Percentiles rank a stretch among this genome's conserved stretches.
Evolutionary conservation across 1,140 invertebrate species (phyloP).

Genomic region (Cylas formicarius): DNA sequence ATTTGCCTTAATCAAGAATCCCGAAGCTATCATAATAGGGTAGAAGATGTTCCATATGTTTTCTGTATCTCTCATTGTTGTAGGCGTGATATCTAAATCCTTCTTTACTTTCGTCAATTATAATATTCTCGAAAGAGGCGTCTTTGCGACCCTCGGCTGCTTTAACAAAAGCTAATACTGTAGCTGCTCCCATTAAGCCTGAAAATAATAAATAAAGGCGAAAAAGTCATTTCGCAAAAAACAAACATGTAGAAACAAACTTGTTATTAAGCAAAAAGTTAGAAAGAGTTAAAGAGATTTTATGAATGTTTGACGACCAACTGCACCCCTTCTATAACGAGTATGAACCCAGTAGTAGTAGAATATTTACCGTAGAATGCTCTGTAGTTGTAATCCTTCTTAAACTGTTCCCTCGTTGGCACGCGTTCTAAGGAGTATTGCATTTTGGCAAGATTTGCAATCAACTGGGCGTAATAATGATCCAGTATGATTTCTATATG

Average conservation of each 20-base stretch:
- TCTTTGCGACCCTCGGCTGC: slow-evolving; percentile 24
- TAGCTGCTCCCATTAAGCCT: slow-evolving; percentile 29
- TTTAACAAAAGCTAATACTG: slow-evolving; percentile 31
- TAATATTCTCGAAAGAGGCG: slow-evolving; percentile 30
- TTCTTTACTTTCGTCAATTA: slow-evolving; percentile 23
- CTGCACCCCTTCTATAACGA: neutral
- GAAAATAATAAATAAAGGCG: slow-evolving; percentile 1
- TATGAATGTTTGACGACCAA: no score
- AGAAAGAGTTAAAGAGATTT: no score
- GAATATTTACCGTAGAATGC: slow-evolving; percentile 32
- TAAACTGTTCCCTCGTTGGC: slow-evolving; percentile 30
- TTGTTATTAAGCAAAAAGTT: no score
- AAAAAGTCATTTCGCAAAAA: neutral
- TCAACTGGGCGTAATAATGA: slow-evolving; percentile 31
- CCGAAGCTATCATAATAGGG: slow-evolving; percentile 33
- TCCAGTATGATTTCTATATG: slow-evolving; percentile 30
- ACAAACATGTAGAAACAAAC: no score
- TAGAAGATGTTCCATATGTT: slow-evolving; percentile 28
- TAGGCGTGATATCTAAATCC: slow-evolving; percentile 33
- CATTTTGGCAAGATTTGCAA: slow-evolving; percentile 25
- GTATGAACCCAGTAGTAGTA: slow-evolving; percentile 2
- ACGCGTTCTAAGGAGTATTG: slow-evolving; percentile 30
- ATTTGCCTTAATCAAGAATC: slow-evolving; percentile 21
- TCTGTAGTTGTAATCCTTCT: slow-evolving; percentile 29
- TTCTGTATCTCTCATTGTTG: slow-evolving; percentile 31